Evolutionary conservation across 2,797 vertebrate species (phyloP).

Genomic region (Bovichtus diacanthus): DNA sequence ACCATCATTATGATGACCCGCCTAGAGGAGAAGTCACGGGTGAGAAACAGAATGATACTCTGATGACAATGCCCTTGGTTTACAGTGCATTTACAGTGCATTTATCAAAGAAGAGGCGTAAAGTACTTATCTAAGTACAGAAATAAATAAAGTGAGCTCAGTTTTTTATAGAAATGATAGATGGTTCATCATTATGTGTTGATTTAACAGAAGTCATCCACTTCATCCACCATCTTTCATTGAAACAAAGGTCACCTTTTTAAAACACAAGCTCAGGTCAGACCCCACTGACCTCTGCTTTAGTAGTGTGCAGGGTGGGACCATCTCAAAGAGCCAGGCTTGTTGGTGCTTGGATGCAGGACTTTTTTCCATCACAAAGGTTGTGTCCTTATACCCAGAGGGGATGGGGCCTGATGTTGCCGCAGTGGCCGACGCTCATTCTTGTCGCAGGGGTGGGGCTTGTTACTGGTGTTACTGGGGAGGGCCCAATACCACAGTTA

Average conservation of each 20-base stretch:
- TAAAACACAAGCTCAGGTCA: neutral
- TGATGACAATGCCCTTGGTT: neutral
- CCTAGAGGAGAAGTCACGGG: constrained; percentile 96
- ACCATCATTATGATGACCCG: constrained; percentile 98
- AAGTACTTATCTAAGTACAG: neutral
- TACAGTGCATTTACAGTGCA: neutral
- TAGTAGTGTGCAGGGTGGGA: neutral
- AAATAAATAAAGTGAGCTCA: neutral
- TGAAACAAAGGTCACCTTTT: neutral
- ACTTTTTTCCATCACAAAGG: no score
- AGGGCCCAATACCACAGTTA: no score
- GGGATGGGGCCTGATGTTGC: no score
- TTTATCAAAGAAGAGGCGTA: neutral
- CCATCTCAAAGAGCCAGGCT: no score
- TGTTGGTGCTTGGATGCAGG: no score
- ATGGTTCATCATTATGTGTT: neutral
- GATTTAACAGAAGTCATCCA: neutral
- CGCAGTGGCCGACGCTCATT: no score
- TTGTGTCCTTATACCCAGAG: no score
- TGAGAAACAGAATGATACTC: constrained; percentile 63
- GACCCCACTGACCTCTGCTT: neutral
- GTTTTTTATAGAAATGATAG: neutral
- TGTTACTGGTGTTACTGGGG: no score
- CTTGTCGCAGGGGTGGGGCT: no score
- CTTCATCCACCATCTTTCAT: neutral